phyloP scores from a whole-genome alignment of 2,113 vertebrate genomes.

The Typhlomys cinereus region DNA sequence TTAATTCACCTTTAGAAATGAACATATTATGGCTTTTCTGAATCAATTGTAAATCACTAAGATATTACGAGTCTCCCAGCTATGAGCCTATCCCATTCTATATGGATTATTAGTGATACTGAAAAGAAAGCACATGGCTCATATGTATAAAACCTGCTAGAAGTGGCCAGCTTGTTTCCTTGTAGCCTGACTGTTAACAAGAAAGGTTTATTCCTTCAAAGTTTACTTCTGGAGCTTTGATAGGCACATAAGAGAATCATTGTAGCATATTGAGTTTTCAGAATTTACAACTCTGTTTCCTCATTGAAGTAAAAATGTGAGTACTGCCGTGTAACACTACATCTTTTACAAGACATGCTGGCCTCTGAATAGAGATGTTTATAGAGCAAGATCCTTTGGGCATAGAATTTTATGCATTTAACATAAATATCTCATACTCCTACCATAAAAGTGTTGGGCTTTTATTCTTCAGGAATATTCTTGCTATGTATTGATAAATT shows the following conservation, averaged over 20 bases:
- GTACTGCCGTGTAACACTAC: background rate
- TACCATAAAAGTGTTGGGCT: background rate
- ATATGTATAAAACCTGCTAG: background rate
- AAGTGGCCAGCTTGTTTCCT: background rate
- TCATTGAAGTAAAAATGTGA: background rate
- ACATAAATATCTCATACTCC: background rate
- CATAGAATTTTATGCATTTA: background rate
- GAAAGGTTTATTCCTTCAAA: background rate
- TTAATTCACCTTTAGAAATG: background rate
- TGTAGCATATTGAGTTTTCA: background rate
- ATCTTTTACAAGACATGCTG: background rate
- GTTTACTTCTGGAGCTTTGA: background rate
- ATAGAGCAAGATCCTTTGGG: background rate
- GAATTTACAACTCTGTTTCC: conserved; percentile 19
- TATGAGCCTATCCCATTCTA: background rate
- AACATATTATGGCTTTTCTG: background rate
- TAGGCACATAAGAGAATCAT: background rate
- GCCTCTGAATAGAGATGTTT: background rate
- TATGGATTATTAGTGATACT: background rate
- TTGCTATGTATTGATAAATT: conserved; percentile 9
- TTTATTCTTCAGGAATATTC: conserved; percentile 40
- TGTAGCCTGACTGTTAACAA: background rate
- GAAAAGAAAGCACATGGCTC: conserved; percentile 18
- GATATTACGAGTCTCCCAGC: background rate
- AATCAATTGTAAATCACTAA: background rate